Conservation (phyloP, 2,797 vertebrate species). For the Sebastes vulpes region DNA sequence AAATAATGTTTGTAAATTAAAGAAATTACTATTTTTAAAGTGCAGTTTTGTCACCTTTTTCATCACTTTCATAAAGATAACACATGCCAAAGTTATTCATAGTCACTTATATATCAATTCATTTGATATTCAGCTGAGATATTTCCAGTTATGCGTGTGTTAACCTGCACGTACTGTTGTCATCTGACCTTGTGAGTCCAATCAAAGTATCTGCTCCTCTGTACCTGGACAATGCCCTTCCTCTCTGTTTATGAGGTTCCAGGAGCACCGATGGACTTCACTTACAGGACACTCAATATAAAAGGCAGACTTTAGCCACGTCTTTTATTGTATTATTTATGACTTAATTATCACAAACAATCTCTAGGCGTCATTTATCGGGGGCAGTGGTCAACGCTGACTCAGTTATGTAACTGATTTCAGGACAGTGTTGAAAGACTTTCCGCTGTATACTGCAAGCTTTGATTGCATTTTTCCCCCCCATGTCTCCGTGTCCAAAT, state of each 20-base stretch:
- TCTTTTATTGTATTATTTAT: constrained; percentile 18
- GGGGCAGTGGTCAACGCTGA: no score
- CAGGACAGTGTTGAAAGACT: neutral
- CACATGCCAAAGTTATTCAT: neutral
- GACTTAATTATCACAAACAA: neutral
- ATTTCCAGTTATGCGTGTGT: neutral
- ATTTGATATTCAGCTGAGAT: neutral
- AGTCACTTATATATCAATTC: neutral
- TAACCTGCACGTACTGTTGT: neutral
- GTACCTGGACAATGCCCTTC: neutral
- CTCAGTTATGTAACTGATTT: no score
- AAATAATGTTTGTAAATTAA: constrained; percentile 74
- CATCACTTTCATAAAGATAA: neutral
- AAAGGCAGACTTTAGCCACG: neutral
- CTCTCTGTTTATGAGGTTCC: constrained; percentile 9
- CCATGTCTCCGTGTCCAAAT: neutral
- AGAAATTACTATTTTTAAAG: constrained; percentile 65
- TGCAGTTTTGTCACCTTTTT: neutral
- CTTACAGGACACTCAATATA: neutral
- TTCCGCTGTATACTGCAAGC: neutral
- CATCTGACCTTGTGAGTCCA: neutral
- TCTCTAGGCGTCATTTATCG: no score
- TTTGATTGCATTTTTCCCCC: neutral
- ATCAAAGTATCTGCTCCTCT: neutral
- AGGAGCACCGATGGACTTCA: neutral